Evolutionary conservation across 2,113 vertebrate species (phyloP).

Genomic region (Eolophus roseicapilla): DNA sequence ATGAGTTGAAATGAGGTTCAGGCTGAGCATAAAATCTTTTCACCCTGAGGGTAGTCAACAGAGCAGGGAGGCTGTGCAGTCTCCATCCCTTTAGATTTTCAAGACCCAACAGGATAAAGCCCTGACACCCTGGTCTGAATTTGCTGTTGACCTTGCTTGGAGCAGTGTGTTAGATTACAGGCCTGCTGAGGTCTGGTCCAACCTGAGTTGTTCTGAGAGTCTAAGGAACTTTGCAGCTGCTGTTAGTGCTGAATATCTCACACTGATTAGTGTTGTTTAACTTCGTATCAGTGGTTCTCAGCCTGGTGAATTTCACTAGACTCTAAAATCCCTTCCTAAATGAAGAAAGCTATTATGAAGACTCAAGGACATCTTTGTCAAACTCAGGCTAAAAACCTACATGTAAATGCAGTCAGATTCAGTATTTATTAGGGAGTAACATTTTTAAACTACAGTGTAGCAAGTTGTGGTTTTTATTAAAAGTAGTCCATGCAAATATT

Average conservation of each 20-base stretch:
- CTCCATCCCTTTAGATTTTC: not conserved
- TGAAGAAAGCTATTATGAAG: not conserved
- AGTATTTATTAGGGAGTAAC: not conserved
- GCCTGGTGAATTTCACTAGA: not conserved
- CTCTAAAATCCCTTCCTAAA: not conserved
- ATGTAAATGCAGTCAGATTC: not conserved
- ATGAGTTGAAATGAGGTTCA: not conserved
- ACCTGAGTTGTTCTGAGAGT: not conserved
- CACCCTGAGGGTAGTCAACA: not conserved
- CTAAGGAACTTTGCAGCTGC: not conserved
- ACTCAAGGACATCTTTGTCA: not conserved
- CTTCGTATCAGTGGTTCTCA: not conserved
- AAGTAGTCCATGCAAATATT: constrained; percentile 4
- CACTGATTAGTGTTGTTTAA: not conserved
- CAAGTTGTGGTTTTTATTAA: not conserved
- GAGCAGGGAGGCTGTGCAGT: not conserved
- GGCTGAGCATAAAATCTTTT: not conserved
- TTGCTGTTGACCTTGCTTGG: not conserved
- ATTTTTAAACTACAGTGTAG: not conserved
- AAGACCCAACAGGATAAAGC: not conserved
- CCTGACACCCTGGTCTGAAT: not conserved
- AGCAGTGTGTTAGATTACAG: not conserved
- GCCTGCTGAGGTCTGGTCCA: not conserved
- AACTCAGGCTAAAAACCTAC: not conserved
- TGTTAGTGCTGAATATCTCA: not conserved